These are phyloP conservation scores for Cygnus atratus DNA, from an alignment of 2,113 vertebrate genomes.

Conservation along the genomic window DNA sequence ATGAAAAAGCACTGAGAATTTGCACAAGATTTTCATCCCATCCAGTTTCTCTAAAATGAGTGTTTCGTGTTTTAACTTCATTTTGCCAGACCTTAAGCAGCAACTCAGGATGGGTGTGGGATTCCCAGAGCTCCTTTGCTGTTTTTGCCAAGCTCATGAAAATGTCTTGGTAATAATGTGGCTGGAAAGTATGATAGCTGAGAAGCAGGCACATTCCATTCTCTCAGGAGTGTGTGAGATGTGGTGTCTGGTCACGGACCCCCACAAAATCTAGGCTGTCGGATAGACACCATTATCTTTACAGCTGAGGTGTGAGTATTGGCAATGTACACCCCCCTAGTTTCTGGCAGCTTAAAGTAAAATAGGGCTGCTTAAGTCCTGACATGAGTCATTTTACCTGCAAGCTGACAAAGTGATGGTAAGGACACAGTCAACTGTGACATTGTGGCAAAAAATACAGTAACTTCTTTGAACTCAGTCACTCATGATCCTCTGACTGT, in stretches of 20 bases:
- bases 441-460: not conserved
- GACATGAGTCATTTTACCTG: not conserved
- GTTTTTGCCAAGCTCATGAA: not conserved
- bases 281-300: not conserved
- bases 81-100: not conserved
- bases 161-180: not conserved
- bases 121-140: not conserved
- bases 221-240: not conserved
- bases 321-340: rapidly evolving
- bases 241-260: not conserved
- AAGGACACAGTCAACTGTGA: not conserved
- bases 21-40: not conserved
- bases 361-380: not conserved
- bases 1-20: not conserved
- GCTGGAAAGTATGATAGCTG: not conserved
- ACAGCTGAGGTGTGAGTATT: not conserved
- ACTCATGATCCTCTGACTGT: not conserved
- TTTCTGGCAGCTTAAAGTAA: not conserved
- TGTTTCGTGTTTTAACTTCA: not conserved
- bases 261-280: not conserved
- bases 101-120: rapidly evolving
- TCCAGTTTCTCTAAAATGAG: not conserved
- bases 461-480: not conserved
- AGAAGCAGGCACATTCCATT: not conserved
- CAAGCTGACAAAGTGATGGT: not conserved